Conservation (phyloP, 2,888 invertebrate species). For the Imbricaverruca yamaguchii region DNA sequence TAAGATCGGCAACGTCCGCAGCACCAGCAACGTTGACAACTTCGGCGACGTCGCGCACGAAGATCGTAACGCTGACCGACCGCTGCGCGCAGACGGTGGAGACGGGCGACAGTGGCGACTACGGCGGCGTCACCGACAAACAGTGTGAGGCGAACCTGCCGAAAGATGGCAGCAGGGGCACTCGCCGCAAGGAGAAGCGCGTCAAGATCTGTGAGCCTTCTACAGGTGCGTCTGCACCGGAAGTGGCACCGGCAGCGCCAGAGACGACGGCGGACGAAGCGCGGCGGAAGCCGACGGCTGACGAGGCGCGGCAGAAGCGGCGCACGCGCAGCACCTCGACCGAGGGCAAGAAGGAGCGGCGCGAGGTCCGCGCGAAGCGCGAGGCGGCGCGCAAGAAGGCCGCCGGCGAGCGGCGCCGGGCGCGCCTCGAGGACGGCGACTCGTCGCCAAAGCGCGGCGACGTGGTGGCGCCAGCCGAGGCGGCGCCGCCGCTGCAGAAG, state of each 20-base stretch:
- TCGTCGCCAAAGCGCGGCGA: slow-evolving; percentile 16
- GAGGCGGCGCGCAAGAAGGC: not conserved
- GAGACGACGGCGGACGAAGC: not conserved
- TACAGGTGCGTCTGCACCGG: not conserved
- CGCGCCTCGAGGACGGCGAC: not conserved
- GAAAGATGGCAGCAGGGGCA: not conserved
- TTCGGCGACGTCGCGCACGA: not conserved
- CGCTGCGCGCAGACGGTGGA: slow-evolving; percentile 19
- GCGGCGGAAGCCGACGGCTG: not conserved
- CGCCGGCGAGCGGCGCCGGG: not conserved
- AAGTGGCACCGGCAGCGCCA: not conserved
- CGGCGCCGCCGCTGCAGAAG: not conserved
- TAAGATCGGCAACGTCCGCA: not conserved
- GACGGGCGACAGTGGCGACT: slow-evolving; percentile 13
- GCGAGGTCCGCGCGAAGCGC: not conserved
- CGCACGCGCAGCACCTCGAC: not conserved
- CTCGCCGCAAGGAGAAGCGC: not conserved
- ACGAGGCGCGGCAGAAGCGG: not conserved
- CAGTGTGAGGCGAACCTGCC: slow-evolving; percentile 15
- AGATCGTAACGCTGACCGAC: slow-evolving; percentile 16
- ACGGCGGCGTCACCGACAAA: not conserved
- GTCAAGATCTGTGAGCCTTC: not conserved
- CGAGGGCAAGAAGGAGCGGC: not conserved
- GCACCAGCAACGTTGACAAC: not conserved
- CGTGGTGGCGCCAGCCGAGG: slow-evolving; percentile 21